These are phyloP conservation scores for Drosophila azteca DNA, from an alignment of 1,140 invertebrate genomes.

Conservation along the genomic window DNA sequence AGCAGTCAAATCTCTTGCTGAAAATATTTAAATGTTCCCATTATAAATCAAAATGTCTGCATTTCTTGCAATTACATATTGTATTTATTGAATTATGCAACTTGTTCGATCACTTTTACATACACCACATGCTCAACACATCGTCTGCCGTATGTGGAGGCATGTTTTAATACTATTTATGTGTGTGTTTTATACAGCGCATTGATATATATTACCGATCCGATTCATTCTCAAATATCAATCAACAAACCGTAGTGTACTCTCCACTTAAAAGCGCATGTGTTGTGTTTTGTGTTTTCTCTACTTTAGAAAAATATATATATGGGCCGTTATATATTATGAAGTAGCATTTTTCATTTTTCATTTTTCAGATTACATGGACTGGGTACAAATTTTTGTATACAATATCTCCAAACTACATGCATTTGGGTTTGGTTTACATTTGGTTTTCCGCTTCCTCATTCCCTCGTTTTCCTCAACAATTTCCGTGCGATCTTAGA, in stretches of 20 bases:
- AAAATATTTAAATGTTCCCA: neutral
- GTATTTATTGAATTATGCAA: slow-evolving; percentile 76
- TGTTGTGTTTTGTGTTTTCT: slow-evolving; percentile 28
- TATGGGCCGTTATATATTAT: slow-evolving; percentile 70
- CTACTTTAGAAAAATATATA: slow-evolving; percentile 80
- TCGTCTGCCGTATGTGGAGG: slow-evolving; percentile 35
- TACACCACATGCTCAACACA: slow-evolving; percentile 56
- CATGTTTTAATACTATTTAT: slow-evolving; percentile 67
- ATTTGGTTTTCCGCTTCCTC: slow-evolving; percentile 8
- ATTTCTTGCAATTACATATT: slow-evolving; percentile 53
- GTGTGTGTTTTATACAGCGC: slow-evolving; percentile 76
- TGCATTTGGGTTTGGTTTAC: slow-evolving; percentile 10
- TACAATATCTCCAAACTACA: slow-evolving; percentile 49
- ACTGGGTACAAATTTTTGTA: slow-evolving; percentile 80
- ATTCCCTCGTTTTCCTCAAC: slow-evolving; percentile 27
- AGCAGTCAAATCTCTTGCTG: neutral
- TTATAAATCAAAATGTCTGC: neutral
- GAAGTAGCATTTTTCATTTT: slow-evolving; percentile 62
- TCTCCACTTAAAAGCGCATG: slow-evolving; percentile 49
- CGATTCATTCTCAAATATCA: slow-evolving; percentile 35
- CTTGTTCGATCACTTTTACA: slow-evolving; percentile 66
- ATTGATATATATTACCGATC: slow-evolving; percentile 71
- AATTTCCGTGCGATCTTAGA: slow-evolving; percentile 56
- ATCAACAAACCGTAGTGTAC: slow-evolving; percentile 52
- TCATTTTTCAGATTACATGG: slow-evolving; percentile 68